phyloP scores from a whole-genome alignment of 2,888 invertebrate genomes.

The Rutpela maculata region DNA sequence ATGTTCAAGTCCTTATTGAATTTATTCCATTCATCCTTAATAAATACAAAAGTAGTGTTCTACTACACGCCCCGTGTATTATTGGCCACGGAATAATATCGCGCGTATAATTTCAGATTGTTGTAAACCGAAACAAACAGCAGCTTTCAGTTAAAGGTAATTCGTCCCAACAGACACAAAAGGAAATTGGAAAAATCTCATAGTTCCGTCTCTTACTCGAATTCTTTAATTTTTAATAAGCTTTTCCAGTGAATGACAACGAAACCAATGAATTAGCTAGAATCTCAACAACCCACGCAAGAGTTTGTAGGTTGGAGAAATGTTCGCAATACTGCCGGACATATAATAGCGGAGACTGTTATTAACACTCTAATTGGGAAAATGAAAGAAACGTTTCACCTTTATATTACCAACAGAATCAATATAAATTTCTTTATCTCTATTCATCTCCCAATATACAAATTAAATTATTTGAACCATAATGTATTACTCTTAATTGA shows the following conservation, averaged over 20 bases:
- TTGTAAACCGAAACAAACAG: background rate
- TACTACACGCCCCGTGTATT: background rate
- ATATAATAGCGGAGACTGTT: background rate
- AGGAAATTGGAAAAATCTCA: constrained; percentile 7
- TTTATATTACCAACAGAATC: too few species aligned
- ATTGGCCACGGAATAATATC: background rate
- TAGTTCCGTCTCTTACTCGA: constrained; percentile 1
- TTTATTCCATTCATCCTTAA: too few species aligned
- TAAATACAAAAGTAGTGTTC: too few species aligned
- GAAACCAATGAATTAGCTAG: background rate
- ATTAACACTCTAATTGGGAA: background rate
- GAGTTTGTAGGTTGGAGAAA: background rate
- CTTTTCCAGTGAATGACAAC: background rate
- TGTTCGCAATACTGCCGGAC: background rate
- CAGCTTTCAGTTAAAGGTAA: background rate
- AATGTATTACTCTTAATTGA: too few species aligned
- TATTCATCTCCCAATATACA: too few species aligned
- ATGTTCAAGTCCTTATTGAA: too few species aligned
- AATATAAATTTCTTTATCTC: too few species aligned
- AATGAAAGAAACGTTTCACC: background rate
- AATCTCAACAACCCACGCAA: background rate
- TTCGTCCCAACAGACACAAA: background rate
- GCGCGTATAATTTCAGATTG: background rate
- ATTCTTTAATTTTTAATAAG: constrained; percentile 3
- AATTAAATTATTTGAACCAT: too few species aligned